phyloP scores from a whole-genome alignment of 2,797 vertebrate species.

The Sebastes alutus region DNA sequence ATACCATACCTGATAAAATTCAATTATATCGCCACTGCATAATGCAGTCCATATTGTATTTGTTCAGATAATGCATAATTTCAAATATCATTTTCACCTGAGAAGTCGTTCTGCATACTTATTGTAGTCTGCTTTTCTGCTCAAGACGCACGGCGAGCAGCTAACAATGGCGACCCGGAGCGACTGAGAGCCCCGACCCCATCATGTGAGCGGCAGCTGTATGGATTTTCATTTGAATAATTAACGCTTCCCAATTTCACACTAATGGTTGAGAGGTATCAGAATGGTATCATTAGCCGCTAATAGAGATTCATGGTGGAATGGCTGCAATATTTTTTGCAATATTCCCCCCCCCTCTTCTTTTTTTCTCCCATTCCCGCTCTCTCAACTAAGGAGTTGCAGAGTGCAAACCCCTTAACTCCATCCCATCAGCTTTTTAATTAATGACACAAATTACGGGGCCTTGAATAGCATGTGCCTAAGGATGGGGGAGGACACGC shows the following conservation, averaged over 20 bases:
- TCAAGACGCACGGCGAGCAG: constrained; percentile 16
- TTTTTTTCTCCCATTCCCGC: background rate
- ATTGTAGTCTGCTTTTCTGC: constrained; percentile 2
- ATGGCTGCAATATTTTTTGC: constrained; percentile 71
- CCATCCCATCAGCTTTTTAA: constrained; percentile 78
- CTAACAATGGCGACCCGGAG: constrained; percentile 49
- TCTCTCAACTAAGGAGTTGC: constrained; percentile 47
- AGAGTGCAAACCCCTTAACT: constrained; percentile 69
- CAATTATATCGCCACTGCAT: background rate
- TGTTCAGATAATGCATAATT: constrained; percentile 27
- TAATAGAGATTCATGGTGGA: constrained; percentile 86
- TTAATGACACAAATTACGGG: constrained; percentile 82
- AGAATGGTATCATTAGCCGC: constrained; percentile 81
- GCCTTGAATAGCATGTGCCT: constrained; percentile 81
- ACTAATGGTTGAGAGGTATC: constrained; percentile 81
- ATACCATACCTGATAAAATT: background rate
- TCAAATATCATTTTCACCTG: constrained; percentile 24
- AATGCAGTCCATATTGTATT: constrained; percentile 12
- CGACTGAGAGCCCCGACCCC: constrained; percentile 11
- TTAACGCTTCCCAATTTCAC: constrained; percentile 82
- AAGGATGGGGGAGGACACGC: constrained; percentile 73
- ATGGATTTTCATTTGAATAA: constrained; percentile 83
- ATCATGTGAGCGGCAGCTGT: constrained; percentile 67
- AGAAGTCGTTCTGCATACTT: constrained; percentile 9
- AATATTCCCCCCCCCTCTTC: constrained; percentile 1